A percentile compares a stretch with the other conserved stretches of the same genome.
phyloP scores from a whole-genome alignment of 2,113 vertebrate species.

The Pollimyrus isidori region DNA sequence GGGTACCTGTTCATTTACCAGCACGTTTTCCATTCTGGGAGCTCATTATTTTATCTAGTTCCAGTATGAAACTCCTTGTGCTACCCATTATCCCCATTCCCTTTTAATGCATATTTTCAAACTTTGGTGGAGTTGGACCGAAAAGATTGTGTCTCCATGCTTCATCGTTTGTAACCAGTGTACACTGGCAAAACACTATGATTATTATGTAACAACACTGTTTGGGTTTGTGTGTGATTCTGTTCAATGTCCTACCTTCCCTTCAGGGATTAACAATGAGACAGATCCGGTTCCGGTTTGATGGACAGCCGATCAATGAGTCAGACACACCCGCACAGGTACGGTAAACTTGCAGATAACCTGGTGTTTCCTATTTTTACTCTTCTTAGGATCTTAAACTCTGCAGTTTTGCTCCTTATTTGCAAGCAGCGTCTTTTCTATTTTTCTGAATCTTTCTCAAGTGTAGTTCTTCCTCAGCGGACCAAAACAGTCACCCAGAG shows the following conservation, averaged over 20 bases:
- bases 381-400: not conserved
- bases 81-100: not conserved
- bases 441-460: not conserved
- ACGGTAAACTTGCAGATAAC: constrained; percentile 22
- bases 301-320: constrained; percentile 97
- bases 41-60: not conserved
- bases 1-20: not conserved
- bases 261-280: constrained; percentile 89
- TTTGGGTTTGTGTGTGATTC: not conserved
- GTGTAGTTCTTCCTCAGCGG: not conserved
- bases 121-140: not conserved
- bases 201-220: not conserved
- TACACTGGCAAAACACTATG: not conserved
- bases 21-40: not conserved
- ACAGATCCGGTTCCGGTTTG: constrained; percentile 97
- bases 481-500: not conserved
- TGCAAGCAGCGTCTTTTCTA: not conserved
- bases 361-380: not conserved
- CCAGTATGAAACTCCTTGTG: not conserved
- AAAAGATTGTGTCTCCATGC: not conserved
- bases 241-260: constrained; percentile 7
- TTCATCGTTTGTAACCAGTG: not conserved
- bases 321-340: constrained; percentile 97
- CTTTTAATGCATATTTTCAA: not conserved
- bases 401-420: not conserved